phyloP scores from a whole-genome alignment of 2,797 vertebrate genomes.

The Poecilia velifera region DNA sequence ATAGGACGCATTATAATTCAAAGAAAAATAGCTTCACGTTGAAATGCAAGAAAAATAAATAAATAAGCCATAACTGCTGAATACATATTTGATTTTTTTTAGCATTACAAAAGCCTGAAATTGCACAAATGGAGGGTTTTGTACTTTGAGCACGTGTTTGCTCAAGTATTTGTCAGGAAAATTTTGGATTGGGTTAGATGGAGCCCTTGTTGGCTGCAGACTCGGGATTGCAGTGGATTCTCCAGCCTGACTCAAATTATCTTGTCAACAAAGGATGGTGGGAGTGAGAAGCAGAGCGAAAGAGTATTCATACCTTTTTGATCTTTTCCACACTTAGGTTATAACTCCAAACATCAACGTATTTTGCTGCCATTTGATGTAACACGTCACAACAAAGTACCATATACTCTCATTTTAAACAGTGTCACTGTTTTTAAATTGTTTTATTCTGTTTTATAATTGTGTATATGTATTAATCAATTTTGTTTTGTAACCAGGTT shows the following conservation, averaged over 20 bases:
- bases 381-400: neutral
- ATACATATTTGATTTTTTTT: constrained; percentile 15
- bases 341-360: neutral
- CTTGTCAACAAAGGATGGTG: constrained; percentile 75
- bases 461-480: no score
- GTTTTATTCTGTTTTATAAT: no score
- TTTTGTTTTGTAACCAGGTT: no score
- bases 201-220: constrained; percentile 64
- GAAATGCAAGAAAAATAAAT: constrained; percentile 19
- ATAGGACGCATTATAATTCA: constrained; percentile 10
- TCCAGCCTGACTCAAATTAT: constrained; percentile 81
- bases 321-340: neutral
- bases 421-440: no score
- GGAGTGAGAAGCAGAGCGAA: neutral
- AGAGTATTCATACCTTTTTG: neutral
- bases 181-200: constrained; percentile 61
- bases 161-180: constrained; percentile 18
- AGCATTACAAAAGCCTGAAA: constrained; percentile 34
- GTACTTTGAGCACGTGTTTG: constrained; percentile 3
- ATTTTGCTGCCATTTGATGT: neutral
- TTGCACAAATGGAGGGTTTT: constrained; percentile 23
- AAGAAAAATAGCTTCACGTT: constrained; percentile 33
- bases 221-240: constrained; percentile 72
- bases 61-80: constrained; percentile 16
- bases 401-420: neutral